Conservation (phyloP, 2,888 invertebrate species). For the Epistrophe grossulariae region DNA sequence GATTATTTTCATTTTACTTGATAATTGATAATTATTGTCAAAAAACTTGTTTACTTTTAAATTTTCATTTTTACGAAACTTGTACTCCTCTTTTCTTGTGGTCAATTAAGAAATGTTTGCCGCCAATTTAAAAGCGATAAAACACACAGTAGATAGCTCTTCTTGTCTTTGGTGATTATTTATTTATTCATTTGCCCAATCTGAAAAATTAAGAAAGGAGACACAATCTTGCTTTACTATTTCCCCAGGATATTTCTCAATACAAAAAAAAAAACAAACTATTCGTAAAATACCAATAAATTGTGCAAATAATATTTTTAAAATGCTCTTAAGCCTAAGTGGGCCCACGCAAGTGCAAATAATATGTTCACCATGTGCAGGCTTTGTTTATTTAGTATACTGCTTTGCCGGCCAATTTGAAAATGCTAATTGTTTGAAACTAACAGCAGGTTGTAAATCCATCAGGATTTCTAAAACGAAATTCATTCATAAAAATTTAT, state of each 20-base stretch:
- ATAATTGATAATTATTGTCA: too few species aligned
- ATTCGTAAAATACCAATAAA: conserved; percentile 20
- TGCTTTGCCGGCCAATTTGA: conserved; percentile 48
- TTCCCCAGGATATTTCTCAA: too few species aligned
- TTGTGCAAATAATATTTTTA: conserved; percentile 62
- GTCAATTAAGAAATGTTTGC: too few species aligned
- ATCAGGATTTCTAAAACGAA: background rate
- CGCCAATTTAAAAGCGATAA: too few species aligned
- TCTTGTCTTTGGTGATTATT: too few species aligned
- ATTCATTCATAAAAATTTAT: conserved; percentile 59
- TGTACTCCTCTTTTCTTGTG: too few species aligned
- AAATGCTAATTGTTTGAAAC: conserved; percentile 46
- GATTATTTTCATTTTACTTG: too few species aligned
- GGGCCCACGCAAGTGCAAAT: conserved; percentile 64
- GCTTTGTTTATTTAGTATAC: conserved; percentile 49
- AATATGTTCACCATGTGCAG: conserved; percentile 62
- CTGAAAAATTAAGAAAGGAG: too few species aligned
- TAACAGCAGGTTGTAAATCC: conserved; percentile 45
- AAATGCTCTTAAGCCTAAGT: background rate
- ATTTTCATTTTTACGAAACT: too few species aligned
- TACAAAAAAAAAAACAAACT: conserved; percentile 3
- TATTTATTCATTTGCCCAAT: too few species aligned
- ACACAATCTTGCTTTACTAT: background rate
- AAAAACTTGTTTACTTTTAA: too few species aligned
- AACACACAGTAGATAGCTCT: too few species aligned